phyloP scores from a whole-genome alignment of 1,140 invertebrate species.

The Tetragonula clypearis region DNA sequence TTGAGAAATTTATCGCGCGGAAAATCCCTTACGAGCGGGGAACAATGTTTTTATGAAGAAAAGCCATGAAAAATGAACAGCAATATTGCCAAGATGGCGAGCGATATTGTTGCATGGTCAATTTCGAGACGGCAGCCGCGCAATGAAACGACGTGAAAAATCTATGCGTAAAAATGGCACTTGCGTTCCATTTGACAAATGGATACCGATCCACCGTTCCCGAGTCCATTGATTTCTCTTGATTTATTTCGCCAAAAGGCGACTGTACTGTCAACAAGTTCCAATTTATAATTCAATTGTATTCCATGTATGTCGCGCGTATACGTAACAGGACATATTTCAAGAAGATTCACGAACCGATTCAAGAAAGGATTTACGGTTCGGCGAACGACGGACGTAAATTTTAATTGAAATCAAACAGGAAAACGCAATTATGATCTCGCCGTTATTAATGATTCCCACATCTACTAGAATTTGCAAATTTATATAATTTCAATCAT shows the following conservation, averaged over 20 bases:
- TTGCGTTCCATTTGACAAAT: conserved; percentile 21
- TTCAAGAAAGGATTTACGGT: too few relatives aligned
- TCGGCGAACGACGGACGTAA: background rate
- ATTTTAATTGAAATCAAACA: background rate
- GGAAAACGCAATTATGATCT: too few relatives aligned
- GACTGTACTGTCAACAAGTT: background rate
- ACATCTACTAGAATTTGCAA: too few relatives aligned
- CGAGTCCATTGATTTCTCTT: conserved; percentile 39
- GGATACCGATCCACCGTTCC: conserved; percentile 23
- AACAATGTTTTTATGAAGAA: background rate
- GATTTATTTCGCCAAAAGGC: conserved; percentile 45
- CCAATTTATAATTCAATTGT: background rate
- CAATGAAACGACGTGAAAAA: background rate
- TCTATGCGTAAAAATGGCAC: conserved; percentile 33
- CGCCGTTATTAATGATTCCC: too few relatives aligned
- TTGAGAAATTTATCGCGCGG: background rate
- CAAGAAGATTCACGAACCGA: too few relatives aligned
- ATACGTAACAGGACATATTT: background rate
- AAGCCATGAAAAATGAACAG: background rate
- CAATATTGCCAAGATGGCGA: background rate
- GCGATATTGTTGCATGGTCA: conserved; percentile 3
- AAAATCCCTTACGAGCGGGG: background rate
- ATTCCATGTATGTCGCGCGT: background rate
- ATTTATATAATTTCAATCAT: too few relatives aligned
- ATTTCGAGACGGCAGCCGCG: background rate